Conservation (phyloP, 2,113 vertebrate species). For the Pithys albifrons region DNA sequence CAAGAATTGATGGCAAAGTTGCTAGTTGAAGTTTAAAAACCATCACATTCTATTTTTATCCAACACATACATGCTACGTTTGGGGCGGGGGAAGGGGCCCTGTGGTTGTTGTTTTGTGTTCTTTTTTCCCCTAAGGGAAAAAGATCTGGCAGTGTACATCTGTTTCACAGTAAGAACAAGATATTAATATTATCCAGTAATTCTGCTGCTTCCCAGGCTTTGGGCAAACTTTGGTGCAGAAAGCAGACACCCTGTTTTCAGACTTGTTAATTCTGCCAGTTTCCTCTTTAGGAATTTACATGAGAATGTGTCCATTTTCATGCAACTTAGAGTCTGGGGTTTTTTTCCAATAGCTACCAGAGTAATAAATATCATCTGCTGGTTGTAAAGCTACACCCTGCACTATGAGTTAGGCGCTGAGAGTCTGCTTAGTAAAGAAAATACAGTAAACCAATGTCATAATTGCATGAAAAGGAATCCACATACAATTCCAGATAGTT, state of each 20-base stretch:
- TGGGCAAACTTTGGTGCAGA: slow-evolving; percentile 6
- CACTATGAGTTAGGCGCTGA: neutral
- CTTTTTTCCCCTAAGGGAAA: neutral
- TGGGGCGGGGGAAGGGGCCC: neutral
- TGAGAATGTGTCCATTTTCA: slow-evolving; percentile 2
- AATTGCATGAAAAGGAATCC: slow-evolving; percentile 5
- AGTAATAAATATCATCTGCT: neutral
- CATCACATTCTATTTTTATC: neutral
- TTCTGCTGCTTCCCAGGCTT: neutral
- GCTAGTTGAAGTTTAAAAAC: neutral
- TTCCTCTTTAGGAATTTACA: slow-evolving; percentile 4
- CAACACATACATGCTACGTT: neutral
- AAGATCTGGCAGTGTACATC: neutral
- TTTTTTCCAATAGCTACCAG: neutral
- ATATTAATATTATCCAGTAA: slow-evolving; percentile 7
- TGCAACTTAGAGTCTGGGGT: neutral
- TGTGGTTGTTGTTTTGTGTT: neutral
- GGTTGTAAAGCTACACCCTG: neutral
- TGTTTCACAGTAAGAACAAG: neutral
- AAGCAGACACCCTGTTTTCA: neutral
- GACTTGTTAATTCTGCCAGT: neutral
- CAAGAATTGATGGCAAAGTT: neutral
- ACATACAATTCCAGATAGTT: neutral
- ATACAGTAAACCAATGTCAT: neutral
- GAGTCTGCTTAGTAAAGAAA: slow-evolving; percentile 15